Evolutionary conservation across 2,888 invertebrate species (phyloP).

Genomic region (Rhingia rostrata): DNA sequence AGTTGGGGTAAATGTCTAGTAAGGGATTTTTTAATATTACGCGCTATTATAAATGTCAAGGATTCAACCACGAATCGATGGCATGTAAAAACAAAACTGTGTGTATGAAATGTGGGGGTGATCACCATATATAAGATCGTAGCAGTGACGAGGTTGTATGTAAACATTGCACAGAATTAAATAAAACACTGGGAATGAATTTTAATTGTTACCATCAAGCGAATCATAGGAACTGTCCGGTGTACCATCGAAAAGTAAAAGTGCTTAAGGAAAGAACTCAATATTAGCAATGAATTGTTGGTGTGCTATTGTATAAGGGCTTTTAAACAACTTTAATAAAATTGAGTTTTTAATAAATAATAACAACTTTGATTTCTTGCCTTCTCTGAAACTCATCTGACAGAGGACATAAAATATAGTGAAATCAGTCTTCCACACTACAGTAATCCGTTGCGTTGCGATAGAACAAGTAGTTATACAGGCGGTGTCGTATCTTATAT

Average conservation of each 20-base stretch:
- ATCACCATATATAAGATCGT: too few relatives aligned
- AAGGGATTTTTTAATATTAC: not conserved
- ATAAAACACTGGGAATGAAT: not conserved
- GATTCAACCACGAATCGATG: not conserved
- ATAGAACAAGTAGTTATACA: constrained; percentile 23
- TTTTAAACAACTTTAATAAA: constrained; percentile 11
- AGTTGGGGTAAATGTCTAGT: not conserved
- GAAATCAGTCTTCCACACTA: constrained; percentile 11
- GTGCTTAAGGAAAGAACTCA: constrained; percentile 15
- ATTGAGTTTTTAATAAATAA: constrained; percentile 1
- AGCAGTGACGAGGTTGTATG: not conserved
- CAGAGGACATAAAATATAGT: constrained; percentile 1
- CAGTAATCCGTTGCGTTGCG: not conserved
- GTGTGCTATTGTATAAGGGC: constrained; percentile 9
- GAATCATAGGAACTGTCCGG: not conserved
- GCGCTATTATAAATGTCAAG: constrained; percentile 1
- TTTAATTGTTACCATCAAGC: not conserved
- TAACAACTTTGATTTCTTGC: constrained; percentile 24
- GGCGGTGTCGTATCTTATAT: too few relatives aligned
- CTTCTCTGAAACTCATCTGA: constrained; percentile 19
- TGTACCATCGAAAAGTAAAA: not conserved
- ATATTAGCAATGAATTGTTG: constrained; percentile 30
- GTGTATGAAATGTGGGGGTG: not conserved
- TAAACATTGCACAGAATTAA: constrained; percentile 4
- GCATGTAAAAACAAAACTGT: not conserved